These are phyloP conservation scores for Phrynocephalus versicolor DNA, from an alignment of 2,113 vertebrate genomes.

Conservation along the genomic window DNA sequence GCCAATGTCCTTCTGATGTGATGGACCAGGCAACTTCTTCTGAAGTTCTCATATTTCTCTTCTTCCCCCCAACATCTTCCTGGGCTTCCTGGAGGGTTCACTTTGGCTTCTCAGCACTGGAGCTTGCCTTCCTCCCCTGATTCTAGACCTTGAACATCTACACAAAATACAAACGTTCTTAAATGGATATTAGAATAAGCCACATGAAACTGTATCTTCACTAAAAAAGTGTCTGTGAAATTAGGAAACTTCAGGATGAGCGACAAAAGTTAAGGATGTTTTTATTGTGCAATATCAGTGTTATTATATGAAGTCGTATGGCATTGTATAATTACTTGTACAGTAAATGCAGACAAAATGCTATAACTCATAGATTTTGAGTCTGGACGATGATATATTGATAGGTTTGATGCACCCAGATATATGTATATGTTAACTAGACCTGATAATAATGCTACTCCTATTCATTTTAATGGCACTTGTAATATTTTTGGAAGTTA, in stretches of 20 bases:
- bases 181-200: not conserved
- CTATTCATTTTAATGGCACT: constrained; percentile 9
- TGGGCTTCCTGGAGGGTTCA: no score
- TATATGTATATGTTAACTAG: not conserved
- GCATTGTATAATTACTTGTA: no score
- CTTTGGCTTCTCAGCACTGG: no score
- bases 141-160: no score
- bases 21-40: no score
- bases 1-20: no score
- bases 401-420: not conserved
- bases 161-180: not conserved
- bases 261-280: not conserved
- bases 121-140: no score
- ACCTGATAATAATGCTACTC: not conserved
- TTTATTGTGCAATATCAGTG: not conserved
- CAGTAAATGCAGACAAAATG: not conserved
- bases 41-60: no score
- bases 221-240: not conserved
- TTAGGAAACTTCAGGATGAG: not conserved
- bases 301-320: not conserved
- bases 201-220: not conserved
- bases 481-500: constrained; percentile 20
- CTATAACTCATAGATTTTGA: not conserved
- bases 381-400: not conserved
- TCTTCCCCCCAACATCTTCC: no score